A percentile compares a stretch with the other conserved stretches of the same genome.
phyloP scores from a whole-genome alignment of 2,113 vertebrate genomes.

The Emberiza fucata region DNA sequence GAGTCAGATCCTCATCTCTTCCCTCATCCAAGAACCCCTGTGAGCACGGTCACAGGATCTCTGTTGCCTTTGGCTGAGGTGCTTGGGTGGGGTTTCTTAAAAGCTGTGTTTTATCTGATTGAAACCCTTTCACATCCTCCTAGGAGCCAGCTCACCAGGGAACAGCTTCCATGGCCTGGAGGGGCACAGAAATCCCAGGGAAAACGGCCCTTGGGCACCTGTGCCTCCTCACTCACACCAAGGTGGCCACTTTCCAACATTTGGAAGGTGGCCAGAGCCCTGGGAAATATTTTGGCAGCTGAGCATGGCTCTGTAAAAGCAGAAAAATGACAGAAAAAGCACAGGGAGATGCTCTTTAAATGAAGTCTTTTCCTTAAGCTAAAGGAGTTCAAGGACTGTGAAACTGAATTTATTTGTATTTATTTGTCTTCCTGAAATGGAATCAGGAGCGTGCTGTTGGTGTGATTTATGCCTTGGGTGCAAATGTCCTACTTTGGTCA shows the following conservation, averaged over 20 bases:
- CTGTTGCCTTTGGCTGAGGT: background rate
- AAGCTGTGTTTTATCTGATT: background rate
- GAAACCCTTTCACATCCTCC: background rate
- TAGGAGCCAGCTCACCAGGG: background rate
- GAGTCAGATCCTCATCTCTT: no score
- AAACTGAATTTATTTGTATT: background rate
- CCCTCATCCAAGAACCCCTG: no score
- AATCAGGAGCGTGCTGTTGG: background rate
- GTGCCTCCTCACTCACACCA: background rate
- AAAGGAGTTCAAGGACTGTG: background rate
- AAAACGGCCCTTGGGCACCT: background rate
- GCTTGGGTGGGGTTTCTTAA: background rate
- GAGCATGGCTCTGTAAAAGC: background rate
- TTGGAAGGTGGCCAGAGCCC: background rate
- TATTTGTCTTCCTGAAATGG: rapidly evolving
- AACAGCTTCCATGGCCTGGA: background rate
- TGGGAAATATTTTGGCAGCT: background rate
- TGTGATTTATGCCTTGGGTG: background rate
- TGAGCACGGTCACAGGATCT: no score
- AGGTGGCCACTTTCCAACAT: background rate
- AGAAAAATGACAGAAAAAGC: background rate
- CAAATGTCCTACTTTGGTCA: background rate
- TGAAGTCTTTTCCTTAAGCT: background rate
- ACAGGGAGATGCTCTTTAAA: background rate
- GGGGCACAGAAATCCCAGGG: background rate